Percentiles rank a stretch among this genome's conserved stretches.
Conservation (phyloP, 2,888 invertebrate genomes). For the Lamellibrachia columna region DNA sequence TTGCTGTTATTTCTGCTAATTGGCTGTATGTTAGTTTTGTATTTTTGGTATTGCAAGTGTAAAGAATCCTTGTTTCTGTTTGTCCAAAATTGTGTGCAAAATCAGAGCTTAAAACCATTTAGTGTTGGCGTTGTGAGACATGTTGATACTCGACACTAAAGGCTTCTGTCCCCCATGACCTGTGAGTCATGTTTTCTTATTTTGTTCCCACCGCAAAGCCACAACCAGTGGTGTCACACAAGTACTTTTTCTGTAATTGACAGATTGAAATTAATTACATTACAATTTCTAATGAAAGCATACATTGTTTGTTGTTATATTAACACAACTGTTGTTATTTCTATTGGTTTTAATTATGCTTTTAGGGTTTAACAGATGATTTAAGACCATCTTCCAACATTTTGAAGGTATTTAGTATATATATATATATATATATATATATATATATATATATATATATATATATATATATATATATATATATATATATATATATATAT, state of each 20-base stretch:
- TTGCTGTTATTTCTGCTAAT: not conserved
- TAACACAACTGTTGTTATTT: not conserved
- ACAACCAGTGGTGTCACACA: not conserved
- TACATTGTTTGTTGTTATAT: not conserved
- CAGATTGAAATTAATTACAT: not conserved
- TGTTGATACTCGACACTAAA: not conserved
- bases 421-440: not conserved
- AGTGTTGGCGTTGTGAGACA: not conserved
- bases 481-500: too few relatives aligned
- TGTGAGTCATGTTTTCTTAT: not conserved
- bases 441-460: not conserved
- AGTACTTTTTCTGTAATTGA: not conserved
- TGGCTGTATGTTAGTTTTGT: not conserved
- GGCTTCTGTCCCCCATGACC: not conserved
- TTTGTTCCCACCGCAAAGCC: not conserved
- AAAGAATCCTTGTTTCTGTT: not conserved
- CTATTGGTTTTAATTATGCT: not conserved
- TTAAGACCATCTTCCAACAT: not conserved
- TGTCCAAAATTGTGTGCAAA: not conserved
- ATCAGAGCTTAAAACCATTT: not conserved
- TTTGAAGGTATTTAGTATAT: not conserved
- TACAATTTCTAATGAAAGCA: not conserved
- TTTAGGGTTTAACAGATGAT: not conserved
- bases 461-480: too few relatives aligned
- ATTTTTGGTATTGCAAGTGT: not conserved